A percentile compares a stretch with the other conserved stretches of the same genome.
Conservation (phyloP, 2,113 vertebrate species). For the Melospiza melodia region DNA sequence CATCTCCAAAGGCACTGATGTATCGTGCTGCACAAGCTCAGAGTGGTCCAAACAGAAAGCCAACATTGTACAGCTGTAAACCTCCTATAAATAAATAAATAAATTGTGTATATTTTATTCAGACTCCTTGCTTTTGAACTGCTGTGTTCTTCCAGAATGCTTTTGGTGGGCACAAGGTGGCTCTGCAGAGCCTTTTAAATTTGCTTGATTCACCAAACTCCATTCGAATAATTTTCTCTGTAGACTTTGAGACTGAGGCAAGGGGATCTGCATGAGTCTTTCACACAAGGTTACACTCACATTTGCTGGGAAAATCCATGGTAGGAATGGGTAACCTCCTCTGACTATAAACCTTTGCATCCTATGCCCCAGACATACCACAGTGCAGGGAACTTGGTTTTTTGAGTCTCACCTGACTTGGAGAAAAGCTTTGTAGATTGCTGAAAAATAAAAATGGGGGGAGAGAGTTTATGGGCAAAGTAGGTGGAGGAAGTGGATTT, state of each 20-base stretch:
- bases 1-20: neutral
- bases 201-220: neutral
- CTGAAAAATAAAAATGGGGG: neutral
- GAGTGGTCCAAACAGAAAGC: slow-evolving; percentile 31
- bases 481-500: neutral
- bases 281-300: neutral
- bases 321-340: neutral
- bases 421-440: neutral
- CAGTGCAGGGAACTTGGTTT: neutral
- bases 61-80: slow-evolving; percentile 54
- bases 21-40: neutral
- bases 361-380: neutral
- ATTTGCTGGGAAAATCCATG: neutral
- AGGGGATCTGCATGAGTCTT: neutral
- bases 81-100: slow-evolving; percentile 45
- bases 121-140: neutral
- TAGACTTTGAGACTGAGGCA: neutral
- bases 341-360: neutral
- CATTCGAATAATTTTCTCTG: neutral
- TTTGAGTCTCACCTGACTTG: neutral
- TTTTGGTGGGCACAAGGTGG: neutral
- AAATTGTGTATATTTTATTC: slow-evolving; percentile 60
- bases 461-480: neutral
- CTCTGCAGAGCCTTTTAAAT: neutral
- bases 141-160: neutral